These are phyloP conservation scores for Patella caerulea DNA, from an alignment of 2,888 invertebrate species.

Conservation along the genomic window DNA sequence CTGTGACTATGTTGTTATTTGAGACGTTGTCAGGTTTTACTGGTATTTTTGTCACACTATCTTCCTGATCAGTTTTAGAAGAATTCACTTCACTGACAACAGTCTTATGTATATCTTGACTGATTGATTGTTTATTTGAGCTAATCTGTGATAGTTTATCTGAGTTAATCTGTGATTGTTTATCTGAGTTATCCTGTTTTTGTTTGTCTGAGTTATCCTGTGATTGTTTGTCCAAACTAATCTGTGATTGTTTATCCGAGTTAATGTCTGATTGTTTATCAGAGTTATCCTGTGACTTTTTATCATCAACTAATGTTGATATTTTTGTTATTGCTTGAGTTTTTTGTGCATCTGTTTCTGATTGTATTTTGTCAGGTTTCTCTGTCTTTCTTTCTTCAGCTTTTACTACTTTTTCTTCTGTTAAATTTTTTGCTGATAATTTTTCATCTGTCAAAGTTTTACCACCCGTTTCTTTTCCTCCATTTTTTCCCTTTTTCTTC, in stretches of 20 bases:
- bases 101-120: no score
- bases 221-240: not conserved
- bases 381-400: not conserved
- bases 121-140: not conserved
- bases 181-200: not conserved
- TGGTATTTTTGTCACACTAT: conserved; percentile 14
- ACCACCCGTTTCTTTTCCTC: not conserved
- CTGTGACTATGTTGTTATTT: conserved; percentile 5
- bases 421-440: conserved; percentile 15
- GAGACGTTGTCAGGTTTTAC: conserved; percentile 10
- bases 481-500: conserved; percentile 11
- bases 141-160: not conserved
- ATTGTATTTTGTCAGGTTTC: not conserved
- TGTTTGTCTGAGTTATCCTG: not conserved
- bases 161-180: conserved; percentile 2
- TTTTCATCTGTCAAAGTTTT: conserved; percentile 18
- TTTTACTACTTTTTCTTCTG: conserved; percentile 12
- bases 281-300: not conserved
- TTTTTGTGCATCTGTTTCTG: conserved; percentile 9
- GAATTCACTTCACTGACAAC: no score
- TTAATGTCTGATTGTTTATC: conserved; percentile 12
- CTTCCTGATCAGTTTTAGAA: no score
- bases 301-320: not conserved
- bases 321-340: conserved; percentile 16
- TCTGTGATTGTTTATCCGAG: not conserved